Percentiles rank a stretch among this genome's conserved stretches.
phyloP scores from a whole-genome alignment of 2,888 invertebrate species.

The Junonia oenone region DNA sequence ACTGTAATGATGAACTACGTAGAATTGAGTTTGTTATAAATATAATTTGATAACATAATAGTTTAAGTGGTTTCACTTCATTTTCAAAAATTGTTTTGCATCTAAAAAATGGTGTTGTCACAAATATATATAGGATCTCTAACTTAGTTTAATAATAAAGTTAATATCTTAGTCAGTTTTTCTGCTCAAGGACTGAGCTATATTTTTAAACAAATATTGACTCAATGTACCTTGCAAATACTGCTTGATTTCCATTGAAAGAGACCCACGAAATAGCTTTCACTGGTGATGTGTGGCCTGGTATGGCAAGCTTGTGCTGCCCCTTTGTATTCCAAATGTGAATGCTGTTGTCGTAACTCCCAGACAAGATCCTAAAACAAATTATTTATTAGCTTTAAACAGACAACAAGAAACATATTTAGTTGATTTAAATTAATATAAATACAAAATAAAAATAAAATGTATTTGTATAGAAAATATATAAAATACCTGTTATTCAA shows the following conservation, averaged over 20 bases:
- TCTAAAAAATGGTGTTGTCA: no score
- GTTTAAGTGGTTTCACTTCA: no score
- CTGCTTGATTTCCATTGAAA: conserved; percentile 80
- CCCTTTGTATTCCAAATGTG: conserved; percentile 94
- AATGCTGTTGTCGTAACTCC: conserved; percentile 95
- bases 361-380: conserved; percentile 88
- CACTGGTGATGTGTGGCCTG: conserved; percentile 92
- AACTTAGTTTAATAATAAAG: no score
- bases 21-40: no score
- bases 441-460: neutral
- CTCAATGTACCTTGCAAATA: conserved; percentile 82
- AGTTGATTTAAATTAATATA: neutral
- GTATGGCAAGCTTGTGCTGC: conserved; percentile 89
- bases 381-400: no score
- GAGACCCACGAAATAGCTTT: conserved; percentile 94
- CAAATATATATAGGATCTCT: no score
- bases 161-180: no score
- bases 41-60: no score
- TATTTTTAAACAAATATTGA: neutral
- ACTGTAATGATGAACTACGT: no score
- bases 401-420: neutral
- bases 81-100: no score
- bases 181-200: no score
- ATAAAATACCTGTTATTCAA: no score
- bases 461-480: neutral